Conservation (phyloP, 2,113 vertebrate genomes). For the Ictalurus furcatus region DNA sequence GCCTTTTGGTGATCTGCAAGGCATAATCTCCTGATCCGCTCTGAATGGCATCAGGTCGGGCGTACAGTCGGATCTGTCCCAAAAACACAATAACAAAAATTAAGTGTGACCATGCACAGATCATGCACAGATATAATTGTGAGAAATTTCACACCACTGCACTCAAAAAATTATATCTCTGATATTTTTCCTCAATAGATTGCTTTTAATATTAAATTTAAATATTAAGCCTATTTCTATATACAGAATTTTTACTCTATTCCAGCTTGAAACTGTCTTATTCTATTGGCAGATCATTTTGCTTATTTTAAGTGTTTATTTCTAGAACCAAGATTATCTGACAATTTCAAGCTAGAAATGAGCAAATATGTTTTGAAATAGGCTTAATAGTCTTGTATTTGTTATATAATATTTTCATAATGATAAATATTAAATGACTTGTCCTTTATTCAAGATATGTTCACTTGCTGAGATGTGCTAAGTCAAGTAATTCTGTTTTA, state of each 20-base stretch:
- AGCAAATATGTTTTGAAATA: neutral
- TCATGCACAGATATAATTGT: neutral
- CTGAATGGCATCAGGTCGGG: slow-evolving; percentile 90
- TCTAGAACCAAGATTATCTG: neutral
- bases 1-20: slow-evolving; percentile 92
- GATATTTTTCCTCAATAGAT: neutral
- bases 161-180: neutral
- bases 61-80: slow-evolving; percentile 88
- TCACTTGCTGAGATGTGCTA: neutral
- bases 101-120: slow-evolving; percentile 27
- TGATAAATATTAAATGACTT: neutral
- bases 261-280: neutral
- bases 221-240: neutral
- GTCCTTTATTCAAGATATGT: neutral
- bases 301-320: neutral
- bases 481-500: neutral
- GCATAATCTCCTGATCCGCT: slow-evolving; percentile 95
- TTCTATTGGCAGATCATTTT: neutral
- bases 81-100: slow-evolving; percentile 6
- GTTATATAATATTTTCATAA: neutral
- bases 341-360: neutral
- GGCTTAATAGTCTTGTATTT: neutral
- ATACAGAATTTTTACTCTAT: neutral
- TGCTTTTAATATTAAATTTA: neutral
- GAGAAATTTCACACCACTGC: neutral